These are phyloP conservation scores for Anoplopoma fimbria DNA, from an alignment of 2,113 vertebrate genomes.

Conservation along the genomic window DNA sequence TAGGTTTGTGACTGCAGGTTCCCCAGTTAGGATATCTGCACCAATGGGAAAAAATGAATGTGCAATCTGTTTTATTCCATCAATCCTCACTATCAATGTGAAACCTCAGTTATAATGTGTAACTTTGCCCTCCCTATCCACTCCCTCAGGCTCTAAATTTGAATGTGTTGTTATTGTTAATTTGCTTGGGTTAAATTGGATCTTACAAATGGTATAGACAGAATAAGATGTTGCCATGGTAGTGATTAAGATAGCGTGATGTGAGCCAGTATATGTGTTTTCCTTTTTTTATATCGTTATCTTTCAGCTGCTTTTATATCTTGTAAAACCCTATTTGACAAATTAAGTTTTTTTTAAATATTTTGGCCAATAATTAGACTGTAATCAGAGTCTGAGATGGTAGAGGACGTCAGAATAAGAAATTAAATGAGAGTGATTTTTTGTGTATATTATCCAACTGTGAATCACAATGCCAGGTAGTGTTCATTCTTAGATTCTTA, in stretches of 20 bases:
- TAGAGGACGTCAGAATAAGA: neutral
- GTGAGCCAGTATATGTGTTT: neutral
- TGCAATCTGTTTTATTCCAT: neutral
- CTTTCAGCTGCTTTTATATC: neutral
- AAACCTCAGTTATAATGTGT: neutral
- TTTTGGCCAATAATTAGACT: neutral
- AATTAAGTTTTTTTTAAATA: neutral
- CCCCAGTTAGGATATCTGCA: conserved; percentile 10
- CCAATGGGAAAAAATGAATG: conserved; percentile 8
- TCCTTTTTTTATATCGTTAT: neutral
- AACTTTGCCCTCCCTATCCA: neutral
- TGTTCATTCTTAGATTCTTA: neutral
- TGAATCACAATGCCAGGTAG: neutral
- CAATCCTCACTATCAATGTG: neutral
- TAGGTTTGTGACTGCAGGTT: conserved; percentile 24
- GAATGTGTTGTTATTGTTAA: neutral
- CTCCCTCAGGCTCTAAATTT: neutral
- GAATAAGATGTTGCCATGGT: neutral
- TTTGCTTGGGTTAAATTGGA: neutral
- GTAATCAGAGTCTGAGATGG: neutral
- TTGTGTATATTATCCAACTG: too few relatives aligned
- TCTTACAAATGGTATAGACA: neutral
- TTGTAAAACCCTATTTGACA: neutral
- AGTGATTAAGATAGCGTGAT: neutral
- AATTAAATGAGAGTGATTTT: neutral